These are phyloP conservation scores for Rhadina sibilatrix DNA, from an alignment of 2,113 vertebrate species.

Conservation along the genomic window DNA sequence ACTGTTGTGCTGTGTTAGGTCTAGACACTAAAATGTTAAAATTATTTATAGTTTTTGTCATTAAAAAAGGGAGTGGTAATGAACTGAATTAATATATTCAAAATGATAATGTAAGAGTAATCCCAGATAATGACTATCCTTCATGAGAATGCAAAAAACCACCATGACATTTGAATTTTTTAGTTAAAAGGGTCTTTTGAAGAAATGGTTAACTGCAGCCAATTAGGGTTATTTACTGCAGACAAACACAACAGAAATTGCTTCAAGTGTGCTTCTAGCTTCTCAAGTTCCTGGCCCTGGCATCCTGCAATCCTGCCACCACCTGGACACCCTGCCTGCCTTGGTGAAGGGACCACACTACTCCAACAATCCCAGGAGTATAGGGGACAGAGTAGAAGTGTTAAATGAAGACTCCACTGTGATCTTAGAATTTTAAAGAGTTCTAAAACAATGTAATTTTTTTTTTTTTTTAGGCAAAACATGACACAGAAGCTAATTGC, in stretches of 20 bases:
- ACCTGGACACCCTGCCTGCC: background rate
- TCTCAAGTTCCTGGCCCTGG: background rate
- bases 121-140: background rate
- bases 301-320: background rate
- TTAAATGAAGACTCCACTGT: background rate
- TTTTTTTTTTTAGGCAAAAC: background rate
- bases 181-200: background rate
- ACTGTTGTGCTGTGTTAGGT: background rate
- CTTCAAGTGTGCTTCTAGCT: background rate
- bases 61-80: background rate
- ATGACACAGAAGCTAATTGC: background rate
- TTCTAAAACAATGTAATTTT: background rate
- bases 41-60: background rate
- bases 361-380: background rate
- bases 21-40: background rate
- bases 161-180: background rate
- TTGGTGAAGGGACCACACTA: background rate
- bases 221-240: background rate
- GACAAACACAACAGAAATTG: background rate
- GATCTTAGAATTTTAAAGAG: background rate
- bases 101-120: background rate
- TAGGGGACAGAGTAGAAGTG: background rate
- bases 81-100: background rate
- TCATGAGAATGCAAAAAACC: background rate
- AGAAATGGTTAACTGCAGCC: background rate